These are phyloP conservation scores for Eristalis arbustorum DNA, from an alignment of 2,888 invertebrate genomes.

Conservation along the genomic window DNA sequence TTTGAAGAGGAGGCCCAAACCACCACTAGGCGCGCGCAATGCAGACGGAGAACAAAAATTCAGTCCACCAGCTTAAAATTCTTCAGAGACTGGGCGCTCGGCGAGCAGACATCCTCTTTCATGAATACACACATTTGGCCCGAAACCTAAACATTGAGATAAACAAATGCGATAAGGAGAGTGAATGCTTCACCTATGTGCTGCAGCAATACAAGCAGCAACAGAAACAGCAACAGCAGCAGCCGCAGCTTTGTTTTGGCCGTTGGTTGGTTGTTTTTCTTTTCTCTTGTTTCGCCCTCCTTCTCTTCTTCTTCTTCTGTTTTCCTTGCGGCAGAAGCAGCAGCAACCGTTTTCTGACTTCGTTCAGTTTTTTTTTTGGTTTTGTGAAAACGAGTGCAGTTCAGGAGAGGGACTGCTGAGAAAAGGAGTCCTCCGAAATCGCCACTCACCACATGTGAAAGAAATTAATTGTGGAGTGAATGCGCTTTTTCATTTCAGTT, in stretches of 20 bases:
- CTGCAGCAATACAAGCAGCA: no score
- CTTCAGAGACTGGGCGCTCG: conserved; percentile 54
- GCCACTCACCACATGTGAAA: conserved; percentile 63
- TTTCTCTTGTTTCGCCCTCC: not conserved
- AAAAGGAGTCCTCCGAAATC: conserved; percentile 50
- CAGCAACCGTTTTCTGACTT: not conserved
- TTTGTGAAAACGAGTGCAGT: conserved; percentile 48
- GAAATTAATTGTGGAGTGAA: conserved; percentile 70
- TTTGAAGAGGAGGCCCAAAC: conserved; percentile 14
- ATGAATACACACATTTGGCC: conserved; percentile 63
- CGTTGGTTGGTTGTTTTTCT: not conserved
- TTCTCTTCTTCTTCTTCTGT: not conserved
- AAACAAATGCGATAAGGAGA: conserved; percentile 70
- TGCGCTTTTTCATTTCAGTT: conserved; percentile 62
- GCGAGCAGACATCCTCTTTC: conserved; percentile 60
- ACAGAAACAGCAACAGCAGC: conserved; percentile 63
- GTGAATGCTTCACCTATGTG: conserved; percentile 68
- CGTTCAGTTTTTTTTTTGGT: not conserved
- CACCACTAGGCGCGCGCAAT: conserved; percentile 22
- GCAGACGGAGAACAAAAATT: conserved; percentile 37
- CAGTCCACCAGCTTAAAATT: conserved; percentile 61
- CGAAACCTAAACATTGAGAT: conserved; percentile 70
- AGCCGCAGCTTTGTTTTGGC: conserved; percentile 65
- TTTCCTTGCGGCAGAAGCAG: conserved; percentile 22
- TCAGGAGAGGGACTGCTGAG: conserved; percentile 4